These are phyloP conservation scores for Poecilia latipinna DNA, from an alignment of 2,113 vertebrate species.

Conservation along the genomic window DNA sequence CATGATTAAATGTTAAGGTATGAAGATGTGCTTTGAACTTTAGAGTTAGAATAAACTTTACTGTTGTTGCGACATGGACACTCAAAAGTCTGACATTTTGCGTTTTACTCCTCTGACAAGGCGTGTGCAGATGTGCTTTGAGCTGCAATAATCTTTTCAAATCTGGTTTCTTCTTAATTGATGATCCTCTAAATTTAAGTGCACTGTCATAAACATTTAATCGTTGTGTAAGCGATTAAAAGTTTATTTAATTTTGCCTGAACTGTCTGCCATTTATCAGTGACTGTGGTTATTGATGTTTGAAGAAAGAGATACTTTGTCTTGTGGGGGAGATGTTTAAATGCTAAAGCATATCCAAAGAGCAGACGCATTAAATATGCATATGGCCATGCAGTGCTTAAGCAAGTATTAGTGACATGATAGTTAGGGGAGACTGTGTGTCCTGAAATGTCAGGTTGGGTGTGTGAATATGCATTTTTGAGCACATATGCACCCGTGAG, in stretches of 20 bases:
- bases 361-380: constrained; percentile 60
- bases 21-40: constrained; percentile 28
- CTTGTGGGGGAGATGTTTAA: constrained; percentile 56
- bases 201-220: constrained; percentile 20
- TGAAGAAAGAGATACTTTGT: constrained; percentile 46
- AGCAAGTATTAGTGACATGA: constrained; percentile 18
- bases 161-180: constrained; percentile 5
- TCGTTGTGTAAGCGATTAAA: not conserved
- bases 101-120: not conserved
- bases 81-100: not conserved
- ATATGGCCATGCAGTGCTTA: constrained; percentile 44
- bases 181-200: constrained; percentile 26
- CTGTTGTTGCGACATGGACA: not conserved
- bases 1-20: constrained; percentile 31
- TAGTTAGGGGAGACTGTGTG: constrained; percentile 5
- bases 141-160: not conserved
- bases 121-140: not conserved
- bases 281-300: constrained; percentile 51
- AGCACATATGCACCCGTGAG: constrained; percentile 31
- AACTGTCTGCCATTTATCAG: constrained; percentile 42
- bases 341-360: constrained; percentile 54
- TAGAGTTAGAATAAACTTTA: constrained; percentile 16
- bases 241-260: constrained; percentile 44
- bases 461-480: constrained; percentile 42
- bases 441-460: constrained; percentile 29